Evolutionary conservation across 2,113 vertebrate species (phyloP).

Genomic region (Callospermophilus lateralis): DNA sequence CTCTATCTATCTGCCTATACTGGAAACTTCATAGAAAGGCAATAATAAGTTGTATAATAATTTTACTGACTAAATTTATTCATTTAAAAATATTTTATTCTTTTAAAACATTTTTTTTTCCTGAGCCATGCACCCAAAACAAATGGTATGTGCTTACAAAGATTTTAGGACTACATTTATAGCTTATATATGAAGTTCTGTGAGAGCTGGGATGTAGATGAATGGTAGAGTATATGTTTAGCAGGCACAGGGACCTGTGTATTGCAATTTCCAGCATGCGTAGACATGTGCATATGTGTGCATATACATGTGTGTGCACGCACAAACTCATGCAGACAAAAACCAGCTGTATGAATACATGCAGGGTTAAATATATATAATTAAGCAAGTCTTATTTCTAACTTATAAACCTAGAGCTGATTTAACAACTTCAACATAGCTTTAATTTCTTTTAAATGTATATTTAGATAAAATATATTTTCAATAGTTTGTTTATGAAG

Average conservation of each 20-base stretch:
- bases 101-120: not conserved
- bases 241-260: not conserved
- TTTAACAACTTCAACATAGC: not conserved
- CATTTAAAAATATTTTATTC: not conserved
- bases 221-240: not conserved
- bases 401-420: not conserved
- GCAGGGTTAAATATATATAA: not conserved
- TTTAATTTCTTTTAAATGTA: not conserved
- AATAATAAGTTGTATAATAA: not conserved
- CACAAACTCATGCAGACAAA: not conserved
- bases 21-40: not conserved
- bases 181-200: not conserved
- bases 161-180: not conserved
- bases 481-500: not conserved
- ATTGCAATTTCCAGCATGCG: too few relatives aligned
- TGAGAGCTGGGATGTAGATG: not conserved
- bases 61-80: conserved; percentile 13
- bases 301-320: too few relatives aligned
- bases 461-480: not conserved
- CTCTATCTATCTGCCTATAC: not conserved
- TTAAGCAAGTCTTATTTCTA: not conserved
- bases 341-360: not conserved
- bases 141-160: not conserved
- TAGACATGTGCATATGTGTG: too few relatives aligned
- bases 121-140: not conserved